Conservation (phyloP, 2,113 vertebrate genomes). For the Heterotilapia buettikoferi region DNA sequence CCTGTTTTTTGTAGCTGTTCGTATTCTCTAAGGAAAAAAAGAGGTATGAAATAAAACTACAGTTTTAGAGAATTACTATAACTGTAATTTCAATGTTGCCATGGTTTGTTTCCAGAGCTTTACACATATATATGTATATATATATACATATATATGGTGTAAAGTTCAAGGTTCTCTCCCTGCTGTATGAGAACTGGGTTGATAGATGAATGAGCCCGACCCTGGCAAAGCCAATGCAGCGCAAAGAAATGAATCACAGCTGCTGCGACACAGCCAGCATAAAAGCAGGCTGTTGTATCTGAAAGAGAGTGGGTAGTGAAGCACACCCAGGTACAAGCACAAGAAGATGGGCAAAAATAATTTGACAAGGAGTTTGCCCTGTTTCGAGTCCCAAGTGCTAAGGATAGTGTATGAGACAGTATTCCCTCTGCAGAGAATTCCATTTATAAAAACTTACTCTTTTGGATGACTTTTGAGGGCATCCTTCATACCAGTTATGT, state of each 20-base stretch:
- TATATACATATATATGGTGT: neutral
- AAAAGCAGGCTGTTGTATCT: slow-evolving; percentile 7
- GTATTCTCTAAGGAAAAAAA: neutral
- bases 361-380: neutral
- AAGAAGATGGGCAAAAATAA: neutral
- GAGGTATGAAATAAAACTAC: neutral
- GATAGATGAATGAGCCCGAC: slow-evolving; percentile 1
- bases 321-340: neutral
- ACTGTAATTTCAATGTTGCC: neutral
- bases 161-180: neutral
- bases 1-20: neutral
- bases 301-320: neutral
- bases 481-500: neutral
- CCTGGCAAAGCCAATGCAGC: slow-evolving; percentile 1
- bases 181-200: neutral
- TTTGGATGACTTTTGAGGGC: neutral
- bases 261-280: neutral
- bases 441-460: neutral
- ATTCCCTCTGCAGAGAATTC: neutral
- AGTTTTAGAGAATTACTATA: neutral
- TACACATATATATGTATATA: neutral
- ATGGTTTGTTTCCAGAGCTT: neutral
- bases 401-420: neutral
- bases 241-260: slow-evolving; percentile 23
- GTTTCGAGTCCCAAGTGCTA: neutral